Conservation (phyloP, 2,113 vertebrate species). For the Telmatochromis sp. region DNA sequence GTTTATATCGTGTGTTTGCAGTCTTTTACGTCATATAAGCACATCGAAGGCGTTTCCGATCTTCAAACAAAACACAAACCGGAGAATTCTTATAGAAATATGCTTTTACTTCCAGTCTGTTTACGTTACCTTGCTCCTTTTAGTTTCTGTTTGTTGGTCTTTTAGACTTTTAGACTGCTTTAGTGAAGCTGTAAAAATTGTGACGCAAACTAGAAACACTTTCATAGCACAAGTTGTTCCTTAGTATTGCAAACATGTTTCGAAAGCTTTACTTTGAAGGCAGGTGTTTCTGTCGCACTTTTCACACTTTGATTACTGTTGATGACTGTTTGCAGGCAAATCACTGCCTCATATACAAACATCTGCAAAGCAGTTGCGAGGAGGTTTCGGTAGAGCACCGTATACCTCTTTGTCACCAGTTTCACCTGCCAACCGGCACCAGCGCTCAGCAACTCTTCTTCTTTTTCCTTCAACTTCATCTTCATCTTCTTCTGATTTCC, state of each 20-base stretch:
- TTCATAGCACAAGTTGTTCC: not conserved
- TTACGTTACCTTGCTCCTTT: not conserved
- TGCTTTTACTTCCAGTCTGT: not conserved
- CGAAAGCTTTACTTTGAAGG: not conserved
- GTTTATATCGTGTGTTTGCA: not conserved
- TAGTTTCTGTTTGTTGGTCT: not conserved
- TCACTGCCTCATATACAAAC: not conserved
- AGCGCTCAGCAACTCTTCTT: not conserved
- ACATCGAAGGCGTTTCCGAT: not conserved
- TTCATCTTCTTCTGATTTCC: not conserved
- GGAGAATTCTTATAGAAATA: not conserved
- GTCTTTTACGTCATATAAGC: not conserved
- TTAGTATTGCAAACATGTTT: not conserved
- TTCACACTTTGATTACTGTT: not conserved
- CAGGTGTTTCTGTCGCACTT: not conserved
- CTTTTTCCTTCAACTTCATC: not conserved
- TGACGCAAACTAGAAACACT: not conserved
- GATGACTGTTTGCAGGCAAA: not conserved
- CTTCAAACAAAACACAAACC: not conserved
- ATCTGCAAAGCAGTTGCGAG: not conserved
- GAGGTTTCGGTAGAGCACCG: not conserved
- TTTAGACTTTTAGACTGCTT: not conserved
- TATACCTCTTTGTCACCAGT: not conserved
- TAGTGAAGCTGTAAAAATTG: not conserved
- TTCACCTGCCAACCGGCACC: not conserved